Percentiles rank a stretch among this genome's conserved stretches.
Conservation (phyloP, 2,888 invertebrate genomes). For the Trachelus stipa region DNA sequence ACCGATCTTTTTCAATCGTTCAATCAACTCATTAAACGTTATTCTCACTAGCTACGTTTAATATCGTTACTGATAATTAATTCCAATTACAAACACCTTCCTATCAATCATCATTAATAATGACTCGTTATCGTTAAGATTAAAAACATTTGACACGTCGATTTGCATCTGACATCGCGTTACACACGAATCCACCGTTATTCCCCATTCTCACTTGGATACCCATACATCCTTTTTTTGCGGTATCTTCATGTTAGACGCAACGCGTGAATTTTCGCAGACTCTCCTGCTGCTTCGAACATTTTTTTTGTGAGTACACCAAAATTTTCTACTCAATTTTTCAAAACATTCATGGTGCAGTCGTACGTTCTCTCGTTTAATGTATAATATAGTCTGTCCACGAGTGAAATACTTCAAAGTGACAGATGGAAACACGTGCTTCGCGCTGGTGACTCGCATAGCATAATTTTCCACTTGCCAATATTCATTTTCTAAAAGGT, state of each 20-base stretch:
- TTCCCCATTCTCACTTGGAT: not conserved
- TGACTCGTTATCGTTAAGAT: constrained; percentile 23
- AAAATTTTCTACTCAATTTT: not conserved
- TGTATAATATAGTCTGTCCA: not conserved
- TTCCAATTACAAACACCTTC: constrained; percentile 22
- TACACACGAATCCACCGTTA: not conserved
- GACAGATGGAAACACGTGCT: too few species aligned
- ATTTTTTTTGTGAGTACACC: too few species aligned
- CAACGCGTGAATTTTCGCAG: not conserved
- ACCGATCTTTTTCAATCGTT: constrained; percentile 10
- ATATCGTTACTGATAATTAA: constrained; percentile 24
- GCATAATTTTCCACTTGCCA: too few species aligned
- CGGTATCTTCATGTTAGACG: not conserved
- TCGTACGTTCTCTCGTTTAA: not conserved
- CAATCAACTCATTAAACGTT: constrained; percentile 21
- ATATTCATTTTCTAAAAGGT: too few species aligned
- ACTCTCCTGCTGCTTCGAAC: too few species aligned
- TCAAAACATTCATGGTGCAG: not conserved
- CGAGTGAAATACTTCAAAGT: too few species aligned
- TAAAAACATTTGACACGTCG: constrained; percentile 25
- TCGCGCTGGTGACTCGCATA: too few species aligned
- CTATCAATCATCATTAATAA: constrained; percentile 13
- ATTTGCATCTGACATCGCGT: not conserved
- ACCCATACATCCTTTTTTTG: not conserved
- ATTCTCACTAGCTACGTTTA: constrained; percentile 28